Base-by-base conservation (phyloP, 2,113 vertebrate genomes). In the Trichomycterus rosablanca region DNA sequence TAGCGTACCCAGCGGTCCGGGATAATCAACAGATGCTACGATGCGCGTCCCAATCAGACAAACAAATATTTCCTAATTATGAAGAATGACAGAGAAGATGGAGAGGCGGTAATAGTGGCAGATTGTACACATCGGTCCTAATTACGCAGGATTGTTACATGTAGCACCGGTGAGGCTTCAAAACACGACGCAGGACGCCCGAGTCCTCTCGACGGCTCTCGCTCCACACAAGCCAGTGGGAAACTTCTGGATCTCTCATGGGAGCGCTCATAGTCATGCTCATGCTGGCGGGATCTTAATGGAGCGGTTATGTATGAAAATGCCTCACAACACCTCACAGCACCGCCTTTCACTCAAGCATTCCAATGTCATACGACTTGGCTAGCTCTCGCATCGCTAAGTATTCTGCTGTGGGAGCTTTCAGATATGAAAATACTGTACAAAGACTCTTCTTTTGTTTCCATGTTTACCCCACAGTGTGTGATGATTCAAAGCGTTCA, bases 61-160 rank as follows among this genome's bases (percentile, higher is more conserved):
- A n/a, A n/a, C n/a, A n/a, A n/a, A n/a, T n/a, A n/a, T n/a, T n/a
- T n/a, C n/a, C n/a, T n/a, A n/a, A n/a, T n/a, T n/a, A n/a, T n/a
- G n/a, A n/a, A n/a, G n/a, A n/a, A n/a, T n/a, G n/a, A n/a, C n/a
- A n/a, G 12, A 7, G 16, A 64, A 43, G 24, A 55, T 3, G 9
- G 11, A 64, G 28, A 35, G 39, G 26, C 55, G 50, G 51, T 51
- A 23, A 11, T 12, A 19, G 56, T 22, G 32, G 65, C 46, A 45
- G 19, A 18, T 57, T 50, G 45, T 63, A 51, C 50, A 59, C 55
- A 56, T 52, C 50, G 46, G 53, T 26, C 11, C 51, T 71, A 62
- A 71, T 71, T 71, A n/a, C n/a, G n/a, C n/a, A 66, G 43, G 48
- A 23, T 28, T 48, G 69, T 66, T 62, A 56, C 62, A 50, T 63